Conservation (phyloP, 2,888 invertebrate species). For the Rhingia rostrata region DNA sequence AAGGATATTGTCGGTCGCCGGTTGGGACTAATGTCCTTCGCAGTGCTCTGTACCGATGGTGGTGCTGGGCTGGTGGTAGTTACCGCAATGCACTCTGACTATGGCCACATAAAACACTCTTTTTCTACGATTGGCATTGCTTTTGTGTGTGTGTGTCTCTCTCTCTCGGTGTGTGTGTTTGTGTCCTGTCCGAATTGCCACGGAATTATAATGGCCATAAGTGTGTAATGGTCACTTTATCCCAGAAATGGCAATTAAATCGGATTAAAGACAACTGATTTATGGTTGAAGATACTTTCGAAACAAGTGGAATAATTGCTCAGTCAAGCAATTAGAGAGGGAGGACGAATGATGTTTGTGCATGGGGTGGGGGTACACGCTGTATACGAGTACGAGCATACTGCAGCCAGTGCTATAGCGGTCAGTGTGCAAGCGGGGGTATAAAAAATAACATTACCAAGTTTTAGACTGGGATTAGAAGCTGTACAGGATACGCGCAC, state of each 20-base stretch:
- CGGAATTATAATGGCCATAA: slow-evolving; percentile 75
- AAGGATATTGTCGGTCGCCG: slow-evolving; percentile 74
- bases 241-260: slow-evolving; percentile 75
- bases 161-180: slow-evolving; percentile 10
- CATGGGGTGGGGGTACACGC: background rate
- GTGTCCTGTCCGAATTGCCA: slow-evolving; percentile 66
- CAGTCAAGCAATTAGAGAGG: slow-evolving; percentile 74
- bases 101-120: slow-evolving; percentile 66
- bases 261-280: slow-evolving; percentile 75
- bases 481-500: slow-evolving; percentile 41
- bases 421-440: slow-evolving; percentile 23
- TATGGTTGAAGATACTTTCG: slow-evolving; percentile 74
- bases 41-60: slow-evolving; percentile 3
- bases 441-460: slow-evolving; percentile 72
- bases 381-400: background rate
- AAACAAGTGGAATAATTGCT: slow-evolving; percentile 75
- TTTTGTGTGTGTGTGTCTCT: slow-evolving; percentile 45
- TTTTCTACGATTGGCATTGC: slow-evolving; percentile 57
- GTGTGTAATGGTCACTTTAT: slow-evolving; percentile 75
- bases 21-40: slow-evolving; percentile 72
- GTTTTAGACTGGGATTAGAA: slow-evolving; percentile 72
- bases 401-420: slow-evolving; percentile 11
- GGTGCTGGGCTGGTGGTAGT: slow-evolving; percentile 7
- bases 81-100: slow-evolving; percentile 60
- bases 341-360: slow-evolving; percentile 47